A percentile compares a stretch with the other conserved stretches of the same genome.
Evolutionary conservation across 2,113 vertebrate genomes (phyloP).

Genomic region (Rhabdomys dilectus): DNA sequence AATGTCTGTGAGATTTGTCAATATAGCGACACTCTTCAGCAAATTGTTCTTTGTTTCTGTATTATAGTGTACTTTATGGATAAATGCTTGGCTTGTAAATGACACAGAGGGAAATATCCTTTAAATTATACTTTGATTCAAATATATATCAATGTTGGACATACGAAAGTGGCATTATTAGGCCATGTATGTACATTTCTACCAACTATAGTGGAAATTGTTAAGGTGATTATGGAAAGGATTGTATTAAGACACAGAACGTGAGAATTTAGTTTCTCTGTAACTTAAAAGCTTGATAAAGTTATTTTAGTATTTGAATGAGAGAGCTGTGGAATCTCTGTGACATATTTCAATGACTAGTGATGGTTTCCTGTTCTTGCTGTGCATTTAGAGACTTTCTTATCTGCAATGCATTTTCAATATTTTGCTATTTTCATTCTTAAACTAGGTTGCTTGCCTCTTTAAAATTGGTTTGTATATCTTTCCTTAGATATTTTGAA

Average conservation of each 20-base stretch:
- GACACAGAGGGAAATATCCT: neutral
- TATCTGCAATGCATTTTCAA: neutral
- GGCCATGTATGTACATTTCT: neutral
- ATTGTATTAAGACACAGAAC: neutral
- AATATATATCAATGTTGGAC: neutral
- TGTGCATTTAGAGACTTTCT: neutral
- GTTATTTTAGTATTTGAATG: neutral
- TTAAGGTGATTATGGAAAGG: neutral
- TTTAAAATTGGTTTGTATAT: neutral
- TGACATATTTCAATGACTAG: neutral
- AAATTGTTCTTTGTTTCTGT: neutral
- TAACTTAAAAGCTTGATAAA: neutral
- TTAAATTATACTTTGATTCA: neutral
- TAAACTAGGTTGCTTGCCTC: neutral
- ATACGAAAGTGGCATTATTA: neutral
- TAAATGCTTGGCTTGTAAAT: neutral
- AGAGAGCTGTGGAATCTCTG: neutral
- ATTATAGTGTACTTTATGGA: neutral
- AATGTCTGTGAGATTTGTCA: neutral
- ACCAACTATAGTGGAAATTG: neutral
- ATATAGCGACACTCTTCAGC: neutral
- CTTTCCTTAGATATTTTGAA: neutral
- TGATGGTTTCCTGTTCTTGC: neutral
- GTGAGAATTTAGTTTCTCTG: neutral
- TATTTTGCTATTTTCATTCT: conserved; percentile 1